These are phyloP conservation scores for Trichacis sp. DNA, from an alignment of 2,888 invertebrate species.

Conservation along the genomic window DNA sequence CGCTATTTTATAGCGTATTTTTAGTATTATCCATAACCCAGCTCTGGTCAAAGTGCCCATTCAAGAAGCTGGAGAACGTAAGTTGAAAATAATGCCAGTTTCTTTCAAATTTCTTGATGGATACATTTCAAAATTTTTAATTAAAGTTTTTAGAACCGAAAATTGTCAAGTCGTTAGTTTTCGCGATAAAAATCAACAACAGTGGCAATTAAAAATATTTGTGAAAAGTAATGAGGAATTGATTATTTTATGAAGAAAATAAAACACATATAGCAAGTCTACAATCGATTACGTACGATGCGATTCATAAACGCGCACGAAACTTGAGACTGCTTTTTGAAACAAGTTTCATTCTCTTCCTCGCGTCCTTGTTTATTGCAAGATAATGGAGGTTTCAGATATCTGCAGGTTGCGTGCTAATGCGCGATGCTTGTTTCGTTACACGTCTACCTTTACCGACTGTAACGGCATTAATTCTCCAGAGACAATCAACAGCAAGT, in stretches of 20 bases:
- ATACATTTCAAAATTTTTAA: too few species aligned
- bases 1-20: too few species aligned
- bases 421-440: background rate
- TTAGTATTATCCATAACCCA: too few species aligned
- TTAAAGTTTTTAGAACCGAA: too few species aligned
- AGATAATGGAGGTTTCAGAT: background rate
- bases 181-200: too few species aligned
- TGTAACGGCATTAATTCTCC: background rate
- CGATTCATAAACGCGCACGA: background rate
- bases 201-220: too few species aligned
- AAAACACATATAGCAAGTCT: background rate
- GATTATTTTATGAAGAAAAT: background rate
- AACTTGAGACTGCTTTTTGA: background rate
- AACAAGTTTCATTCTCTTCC: background rate
- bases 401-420: conserved; percentile 1
- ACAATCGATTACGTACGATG: background rate
- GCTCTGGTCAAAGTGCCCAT: too few species aligned
- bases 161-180: too few species aligned
- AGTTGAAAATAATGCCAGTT: too few species aligned
- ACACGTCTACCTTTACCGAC: background rate
- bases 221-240: too few species aligned
- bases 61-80: too few species aligned
- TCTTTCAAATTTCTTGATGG: too few species aligned
- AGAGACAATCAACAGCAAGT: background rate
- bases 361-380: background rate